Evolutionary conservation across 2,888 invertebrate genomes (phyloP), one percentile per base, ranked within the genome.

Genomic region (Amphipoea oculea): DNA sequence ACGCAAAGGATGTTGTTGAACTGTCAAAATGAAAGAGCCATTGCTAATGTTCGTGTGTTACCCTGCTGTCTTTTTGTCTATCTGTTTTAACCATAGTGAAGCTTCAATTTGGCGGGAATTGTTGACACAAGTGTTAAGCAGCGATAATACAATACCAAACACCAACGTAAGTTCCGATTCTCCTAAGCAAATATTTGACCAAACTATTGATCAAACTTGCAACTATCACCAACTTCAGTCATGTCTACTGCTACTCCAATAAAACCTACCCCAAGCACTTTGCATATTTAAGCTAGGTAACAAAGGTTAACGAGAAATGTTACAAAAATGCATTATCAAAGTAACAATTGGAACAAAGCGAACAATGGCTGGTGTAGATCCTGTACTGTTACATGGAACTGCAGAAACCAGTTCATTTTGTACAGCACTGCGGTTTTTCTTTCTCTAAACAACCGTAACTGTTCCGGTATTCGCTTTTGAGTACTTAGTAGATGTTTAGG

Each of bases 311-410:
- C 69, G 42, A 65, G 51, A 68, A 85, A 68, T 69, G 72, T 62
- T 67, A 77, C 69, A 73, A 77, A 87, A 77, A 78, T 74, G 29
- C 78, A 86, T 82, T 85, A 85, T 45, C 70, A 65, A 62, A 71
- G 84, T 62, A 83, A 73, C 71, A 75, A 83, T 63, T 78, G 71
- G n/a, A 86, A 85, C 85, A 81, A 80, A 74, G 68, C 69, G 60
- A 84, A 89, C 88, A 89, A 84, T 84, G 70, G 73, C 57, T 76
- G 48, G 69, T 75, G 76, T 86, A 88, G 78, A 88, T 85, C 68
- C 67, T 72, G 76, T 81, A 82, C 74, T 77, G 79, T 81, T 69
- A 82, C 62, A 42, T 71, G 66, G 42, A 17, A 70, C 74, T 70
- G 42, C 76, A 74, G 71, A 74, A 83, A 84, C 72, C 78, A 76